phyloP scores from a whole-genome alignment of 2,797 vertebrate genomes.

The Allochrocebus solatus region DNA sequence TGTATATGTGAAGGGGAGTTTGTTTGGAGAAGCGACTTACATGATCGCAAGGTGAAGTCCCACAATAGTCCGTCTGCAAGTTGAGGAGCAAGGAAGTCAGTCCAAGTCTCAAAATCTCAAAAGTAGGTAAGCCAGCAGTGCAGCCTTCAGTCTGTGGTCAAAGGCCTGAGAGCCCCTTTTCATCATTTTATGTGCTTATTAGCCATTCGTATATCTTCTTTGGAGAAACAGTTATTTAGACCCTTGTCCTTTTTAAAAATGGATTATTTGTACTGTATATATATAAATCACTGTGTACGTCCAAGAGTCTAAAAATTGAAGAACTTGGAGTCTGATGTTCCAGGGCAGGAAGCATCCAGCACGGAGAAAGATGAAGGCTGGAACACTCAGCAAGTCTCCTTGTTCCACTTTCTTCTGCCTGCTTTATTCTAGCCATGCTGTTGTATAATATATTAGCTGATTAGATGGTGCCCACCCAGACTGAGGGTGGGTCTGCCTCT shows the following conservation, averaged over 20 bases:
- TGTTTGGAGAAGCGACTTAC: neutral
- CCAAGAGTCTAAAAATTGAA: neutral
- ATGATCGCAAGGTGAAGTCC: neutral
- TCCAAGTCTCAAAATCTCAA: neutral
- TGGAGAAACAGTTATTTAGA: neutral
- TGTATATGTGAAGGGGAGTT: neutral
- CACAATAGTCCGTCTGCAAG: neutral
- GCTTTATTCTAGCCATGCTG: neutral
- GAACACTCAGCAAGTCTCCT: neutral
- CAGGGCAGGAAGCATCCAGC: neutral
- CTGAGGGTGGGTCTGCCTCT: neutral
- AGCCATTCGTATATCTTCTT: neutral
- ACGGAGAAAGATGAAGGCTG: neutral
- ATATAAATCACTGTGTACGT: neutral
- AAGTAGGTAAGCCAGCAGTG: neutral
- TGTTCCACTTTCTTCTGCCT: neutral
- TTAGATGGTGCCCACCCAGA: neutral
- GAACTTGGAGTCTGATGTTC: neutral
- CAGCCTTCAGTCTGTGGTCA: neutral
- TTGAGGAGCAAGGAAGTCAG: neutral
- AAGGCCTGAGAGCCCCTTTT: neutral
- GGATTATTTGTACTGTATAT: neutral
- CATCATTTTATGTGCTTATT: neutral
- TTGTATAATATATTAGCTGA: neutral
- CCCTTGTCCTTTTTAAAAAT: conserved; percentile 6